A percentile compares a stretch with the other conserved stretches of the same genome.
Evolutionary conservation across 2,888 invertebrate genomes (phyloP).

Genomic region (Stenodema calcarata): DNA sequence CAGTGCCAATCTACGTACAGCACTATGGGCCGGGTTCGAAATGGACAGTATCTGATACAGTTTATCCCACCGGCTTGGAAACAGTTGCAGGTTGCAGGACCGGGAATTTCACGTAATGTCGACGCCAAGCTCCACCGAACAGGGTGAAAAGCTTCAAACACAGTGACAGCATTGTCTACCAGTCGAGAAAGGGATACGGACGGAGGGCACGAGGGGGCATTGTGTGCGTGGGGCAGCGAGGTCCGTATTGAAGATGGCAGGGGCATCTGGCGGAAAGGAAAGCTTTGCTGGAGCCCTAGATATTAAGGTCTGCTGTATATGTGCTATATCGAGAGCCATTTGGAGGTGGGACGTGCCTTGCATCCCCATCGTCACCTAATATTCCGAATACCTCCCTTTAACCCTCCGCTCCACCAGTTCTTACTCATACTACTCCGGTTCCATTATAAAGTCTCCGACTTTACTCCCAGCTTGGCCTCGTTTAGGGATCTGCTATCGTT

Average conservation of each 20-base stretch:
- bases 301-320: neutral
- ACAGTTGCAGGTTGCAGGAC: neutral
- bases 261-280: neutral
- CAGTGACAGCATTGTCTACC: neutral
- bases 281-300: neutral
- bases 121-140: neutral
- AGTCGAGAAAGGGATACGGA: neutral
- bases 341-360: slow-evolving; percentile 32
- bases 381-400: slow-evolving; percentile 25
- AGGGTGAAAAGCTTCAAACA: neutral
- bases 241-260: slow-evolving; percentile 4
- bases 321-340: slow-evolving; percentile 25
- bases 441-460: slow-evolving; percentile 18
- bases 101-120: neutral
- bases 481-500: neutral
- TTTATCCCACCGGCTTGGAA: neutral
- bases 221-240: neutral
- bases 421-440: neutral
- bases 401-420: neutral
- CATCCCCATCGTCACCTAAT: slow-evolving; percentile 43
- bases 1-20: neutral
- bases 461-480: neutral
- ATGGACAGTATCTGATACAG: neutral
- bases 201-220: neutral
- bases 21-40: neutral